These are phyloP conservation scores for Ornithorhynchus anatinus DNA, from an alignment of 2,113 vertebrate genomes.

Conservation along the genomic window DNA sequence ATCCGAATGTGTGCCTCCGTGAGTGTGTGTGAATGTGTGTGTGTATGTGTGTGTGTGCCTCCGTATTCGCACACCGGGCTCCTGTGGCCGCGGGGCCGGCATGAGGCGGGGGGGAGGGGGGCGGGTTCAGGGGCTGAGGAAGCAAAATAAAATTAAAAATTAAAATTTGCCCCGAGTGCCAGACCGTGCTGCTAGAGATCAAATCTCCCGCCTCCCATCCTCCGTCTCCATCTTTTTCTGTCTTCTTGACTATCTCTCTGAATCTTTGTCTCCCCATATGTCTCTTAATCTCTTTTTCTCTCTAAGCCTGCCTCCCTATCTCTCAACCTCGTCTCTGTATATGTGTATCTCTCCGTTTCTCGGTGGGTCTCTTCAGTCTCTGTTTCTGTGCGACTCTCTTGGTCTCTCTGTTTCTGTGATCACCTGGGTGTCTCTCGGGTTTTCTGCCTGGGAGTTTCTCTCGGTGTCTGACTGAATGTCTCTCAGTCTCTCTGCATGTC, in stretches of 20 bases:
- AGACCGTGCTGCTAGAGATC: too few relatives aligned
- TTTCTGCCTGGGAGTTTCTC: not conserved
- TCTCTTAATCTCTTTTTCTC: not conserved
- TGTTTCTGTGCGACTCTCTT: too few relatives aligned
- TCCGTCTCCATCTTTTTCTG: not conserved
- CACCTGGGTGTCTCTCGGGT: not conserved
- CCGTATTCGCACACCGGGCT: not conserved
- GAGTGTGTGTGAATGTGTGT: not conserved
- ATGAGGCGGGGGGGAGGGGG: not conserved
- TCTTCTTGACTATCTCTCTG: not conserved
- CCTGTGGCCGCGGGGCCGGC: not conserved
- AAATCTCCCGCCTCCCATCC: too few relatives aligned
- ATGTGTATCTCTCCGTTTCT: not conserved
- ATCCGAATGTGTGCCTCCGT: not conserved
- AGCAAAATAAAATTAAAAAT: constrained; percentile 70
- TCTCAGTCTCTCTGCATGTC: not conserved
- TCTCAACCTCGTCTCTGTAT: not conserved
- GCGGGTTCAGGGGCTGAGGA: constrained; percentile 45
- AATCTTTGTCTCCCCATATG: not conserved
- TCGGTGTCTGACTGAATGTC: not conserved
- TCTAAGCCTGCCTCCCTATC: not conserved
- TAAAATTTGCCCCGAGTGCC: constrained; percentile 64
- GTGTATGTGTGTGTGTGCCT: not conserved
- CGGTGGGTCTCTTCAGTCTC: not conserved
- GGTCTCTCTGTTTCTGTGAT: not conserved